Evolutionary conservation across 2,888 invertebrate species (phyloP).

Genomic region (Cataglyphis livida): DNA sequence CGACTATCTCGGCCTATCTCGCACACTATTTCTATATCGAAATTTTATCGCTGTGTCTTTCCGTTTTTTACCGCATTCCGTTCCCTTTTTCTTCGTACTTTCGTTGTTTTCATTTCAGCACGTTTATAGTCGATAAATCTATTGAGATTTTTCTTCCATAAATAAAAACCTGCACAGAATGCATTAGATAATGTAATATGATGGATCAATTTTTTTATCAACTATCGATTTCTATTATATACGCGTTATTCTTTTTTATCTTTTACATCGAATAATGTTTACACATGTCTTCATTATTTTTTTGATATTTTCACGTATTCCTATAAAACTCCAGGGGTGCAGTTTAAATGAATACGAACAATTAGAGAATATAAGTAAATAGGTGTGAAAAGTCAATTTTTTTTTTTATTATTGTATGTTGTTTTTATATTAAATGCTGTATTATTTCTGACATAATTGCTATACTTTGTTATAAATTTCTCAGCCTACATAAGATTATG

Average conservation of each 20-base stretch:
- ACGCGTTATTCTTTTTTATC: background rate
- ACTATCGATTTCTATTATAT: slow-evolving; percentile 17
- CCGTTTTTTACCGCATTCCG: slow-evolving; percentile 23
- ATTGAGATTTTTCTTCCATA: slow-evolving; percentile 29
- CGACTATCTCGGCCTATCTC: slow-evolving; percentile 8
- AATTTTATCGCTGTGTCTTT: background rate
- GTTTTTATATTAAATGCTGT: background rate
- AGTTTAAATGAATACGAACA: background rate
- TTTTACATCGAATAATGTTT: slow-evolving; percentile 23
- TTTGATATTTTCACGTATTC: background rate
- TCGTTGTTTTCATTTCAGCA: slow-evolving; percentile 20
- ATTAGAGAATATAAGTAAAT: background rate
- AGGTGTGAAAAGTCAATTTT: background rate
- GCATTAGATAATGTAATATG: background rate
- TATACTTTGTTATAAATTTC: background rate
- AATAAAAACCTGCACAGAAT: slow-evolving; percentile 16
- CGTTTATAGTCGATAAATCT: slow-evolving; percentile 37
- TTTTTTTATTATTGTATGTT: background rate
- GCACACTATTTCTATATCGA: background rate
- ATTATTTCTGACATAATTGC: background rate
- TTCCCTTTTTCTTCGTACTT: slow-evolving; percentile 19
- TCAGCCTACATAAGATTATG: slow-evolving; percentile 5
- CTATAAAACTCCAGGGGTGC: background rate
- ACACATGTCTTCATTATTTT: slow-evolving; percentile 26
- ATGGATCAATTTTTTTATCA: background rate